Percentiles rank a stretch among this genome's conserved stretches.
phyloP scores from a whole-genome alignment of 2,888 invertebrate genomes.

The Arge pagana region DNA sequence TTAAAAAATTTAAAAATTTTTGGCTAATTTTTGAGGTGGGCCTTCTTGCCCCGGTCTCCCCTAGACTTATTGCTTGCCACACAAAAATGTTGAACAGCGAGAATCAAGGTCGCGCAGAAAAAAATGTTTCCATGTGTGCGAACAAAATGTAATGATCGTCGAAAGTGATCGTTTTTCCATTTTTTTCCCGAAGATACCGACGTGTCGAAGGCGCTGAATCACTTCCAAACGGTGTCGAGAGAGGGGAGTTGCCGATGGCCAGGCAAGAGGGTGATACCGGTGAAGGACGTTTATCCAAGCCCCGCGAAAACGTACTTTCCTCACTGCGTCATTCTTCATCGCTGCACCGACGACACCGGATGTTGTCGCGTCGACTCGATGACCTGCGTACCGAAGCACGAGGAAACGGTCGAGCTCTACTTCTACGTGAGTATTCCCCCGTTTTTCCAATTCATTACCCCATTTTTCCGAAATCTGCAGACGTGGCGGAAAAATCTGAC shows the following conservation, averaged over 20 bases:
- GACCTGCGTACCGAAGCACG: conserved; percentile 78
- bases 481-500: too few relatives aligned
- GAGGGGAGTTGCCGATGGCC: conserved; percentile 72
- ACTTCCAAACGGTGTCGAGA: conserved; percentile 56
- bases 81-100: too few relatives aligned
- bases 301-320: conserved; percentile 79
- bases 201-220: conserved; percentile 50
- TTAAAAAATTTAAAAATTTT: too few relatives aligned
- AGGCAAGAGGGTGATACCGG: conserved; percentile 74
- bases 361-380: conserved; percentile 77
- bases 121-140: too few relatives aligned
- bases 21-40: too few relatives aligned
- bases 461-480: too few relatives aligned
- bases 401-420: conserved; percentile 72
- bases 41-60: too few relatives aligned
- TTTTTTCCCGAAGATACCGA: conserved; percentile 46
- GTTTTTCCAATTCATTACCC: too few relatives aligned
- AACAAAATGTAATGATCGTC: too few relatives aligned
- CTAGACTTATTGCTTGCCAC: too few relatives aligned
- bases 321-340: conserved; percentile 82
- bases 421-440: conserved; percentile 75
- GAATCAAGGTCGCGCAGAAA: too few relatives aligned
- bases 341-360: conserved; percentile 86
- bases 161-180: too few relatives aligned
- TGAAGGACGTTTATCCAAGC: conserved; percentile 73